A percentile compares a stretch with the other conserved stretches of the same genome.
These are phyloP conservation scores for Drosophila watanabei DNA, from an alignment of 1,140 invertebrate genomes.

Conservation along the genomic window DNA sequence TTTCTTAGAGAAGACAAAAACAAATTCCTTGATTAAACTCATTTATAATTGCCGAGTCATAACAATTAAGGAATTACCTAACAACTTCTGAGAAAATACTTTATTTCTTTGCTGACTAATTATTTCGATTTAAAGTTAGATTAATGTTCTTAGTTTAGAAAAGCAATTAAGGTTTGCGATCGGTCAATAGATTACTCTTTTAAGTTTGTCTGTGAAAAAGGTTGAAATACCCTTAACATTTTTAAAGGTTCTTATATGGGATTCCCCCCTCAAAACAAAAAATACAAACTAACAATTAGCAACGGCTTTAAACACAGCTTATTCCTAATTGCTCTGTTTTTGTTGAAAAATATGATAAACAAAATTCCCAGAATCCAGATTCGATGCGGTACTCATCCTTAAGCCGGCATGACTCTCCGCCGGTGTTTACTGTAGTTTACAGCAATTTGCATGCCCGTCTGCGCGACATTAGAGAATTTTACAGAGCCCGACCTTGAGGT, in stretches of 20 bases:
- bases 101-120: not conserved
- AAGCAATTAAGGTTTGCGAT: not conserved
- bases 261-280: not conserved
- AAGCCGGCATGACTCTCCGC: not conserved
- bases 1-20: constrained; percentile 1
- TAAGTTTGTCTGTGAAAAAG: not conserved
- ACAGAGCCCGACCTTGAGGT: constrained; percentile 55
- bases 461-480: constrained; percentile 50
- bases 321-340: not conserved
- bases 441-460: constrained; percentile 30
- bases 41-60: not conserved
- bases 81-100: not conserved
- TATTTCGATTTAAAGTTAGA: not conserved
- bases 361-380: not conserved
- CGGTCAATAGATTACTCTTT: not conserved
- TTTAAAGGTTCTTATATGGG: too few relatives aligned
- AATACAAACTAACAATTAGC: not conserved
- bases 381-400: not conserved
- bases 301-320: not conserved
- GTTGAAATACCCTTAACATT: not conserved
- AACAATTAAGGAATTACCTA: not conserved
- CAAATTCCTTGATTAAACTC: constrained; percentile 4
- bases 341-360: not conserved
- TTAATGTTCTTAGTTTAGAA: not conserved
- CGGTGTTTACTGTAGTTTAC: constrained; percentile 18